Base-by-base conservation (phyloP, 92 coral and sea anemone species). In the Metridium senile region DNA sequence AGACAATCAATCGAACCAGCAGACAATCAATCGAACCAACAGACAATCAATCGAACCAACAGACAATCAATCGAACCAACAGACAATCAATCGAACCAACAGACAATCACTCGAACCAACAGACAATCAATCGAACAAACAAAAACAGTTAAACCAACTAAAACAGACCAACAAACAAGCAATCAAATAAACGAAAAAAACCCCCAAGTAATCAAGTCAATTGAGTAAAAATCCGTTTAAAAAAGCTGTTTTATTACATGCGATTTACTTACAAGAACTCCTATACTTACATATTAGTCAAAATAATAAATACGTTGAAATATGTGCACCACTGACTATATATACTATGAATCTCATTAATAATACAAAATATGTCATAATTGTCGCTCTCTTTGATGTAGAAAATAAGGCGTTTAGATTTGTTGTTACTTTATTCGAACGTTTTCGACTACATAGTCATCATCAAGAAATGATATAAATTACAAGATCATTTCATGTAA, bases 271-370 rank as follows among this genome's bases (percentile, higher is more conserved):
- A 33, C 77, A 72, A 56, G 51, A 57, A 72, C 72, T 68, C 57
- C 23, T 29, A 27, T 35, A 54, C 26, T 34, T 68, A 71, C 25
- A 71, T 32, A 72, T 33, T 46, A 39, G 9, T 71, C 46, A 54
- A 58, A 73, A 73, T 58, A 73, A 73, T 73, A 73, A 73, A 73
- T 73, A 73, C 67, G 49, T 73, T 73, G 57, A 73, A 58, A 73
- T 73, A 58, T 73, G 78, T 57, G 78, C 68, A 58, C 31, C 68
- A 47, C 43, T 47, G 47, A 54, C 56, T 53, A 71, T 70, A 26
- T 29, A 3, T 29, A 46, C 33, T 16, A 71, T 71, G 26, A 27
- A 28, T n/a, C n/a, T n/a, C 46, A 28, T 51, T 54, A 56, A 70
- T 22, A 71, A 28, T 58, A 18, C 39, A 53, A 58, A 58, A 58